phyloP scores from a whole-genome alignment of 2,797 vertebrate genomes.

The Sebastes miniatus region DNA sequence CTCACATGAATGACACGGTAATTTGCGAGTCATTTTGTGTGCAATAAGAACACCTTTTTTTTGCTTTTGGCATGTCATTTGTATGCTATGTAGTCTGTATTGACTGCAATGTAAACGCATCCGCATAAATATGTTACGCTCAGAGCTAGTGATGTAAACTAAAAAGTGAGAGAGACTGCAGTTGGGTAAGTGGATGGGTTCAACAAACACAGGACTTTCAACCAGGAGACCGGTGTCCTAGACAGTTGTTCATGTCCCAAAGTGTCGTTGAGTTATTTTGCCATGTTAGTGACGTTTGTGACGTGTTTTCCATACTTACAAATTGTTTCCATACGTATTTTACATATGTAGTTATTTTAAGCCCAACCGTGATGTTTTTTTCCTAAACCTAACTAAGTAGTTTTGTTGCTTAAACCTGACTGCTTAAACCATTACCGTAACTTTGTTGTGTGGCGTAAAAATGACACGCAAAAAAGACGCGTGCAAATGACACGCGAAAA shows the following conservation, averaged over 20 bases:
- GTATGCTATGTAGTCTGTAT: neutral
- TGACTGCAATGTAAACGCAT: neutral
- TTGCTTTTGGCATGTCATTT: neutral
- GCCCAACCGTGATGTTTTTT: neutral
- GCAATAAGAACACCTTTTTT: no score
- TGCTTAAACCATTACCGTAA: neutral
- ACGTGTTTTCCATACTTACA: neutral
- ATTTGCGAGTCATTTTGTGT: no score
- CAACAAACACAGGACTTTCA: no score
- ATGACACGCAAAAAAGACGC: neutral
- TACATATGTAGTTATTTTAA: neutral
- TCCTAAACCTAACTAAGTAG: neutral
- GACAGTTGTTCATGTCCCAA: no score
- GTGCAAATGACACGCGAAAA: neutral
- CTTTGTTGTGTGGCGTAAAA: neutral
- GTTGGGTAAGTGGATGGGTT: no score
- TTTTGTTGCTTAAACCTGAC: neutral
- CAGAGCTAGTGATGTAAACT: no score
- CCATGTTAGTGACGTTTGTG: neutral
- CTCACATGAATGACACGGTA: no score
- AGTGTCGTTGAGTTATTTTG: neutral
- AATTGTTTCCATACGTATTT: neutral
- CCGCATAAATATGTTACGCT: no score
- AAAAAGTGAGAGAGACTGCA: no score
- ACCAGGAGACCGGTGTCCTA: no score